Conservation (phyloP, 2,888 invertebrate genomes). For the Anagyrus pseudococci region DNA sequence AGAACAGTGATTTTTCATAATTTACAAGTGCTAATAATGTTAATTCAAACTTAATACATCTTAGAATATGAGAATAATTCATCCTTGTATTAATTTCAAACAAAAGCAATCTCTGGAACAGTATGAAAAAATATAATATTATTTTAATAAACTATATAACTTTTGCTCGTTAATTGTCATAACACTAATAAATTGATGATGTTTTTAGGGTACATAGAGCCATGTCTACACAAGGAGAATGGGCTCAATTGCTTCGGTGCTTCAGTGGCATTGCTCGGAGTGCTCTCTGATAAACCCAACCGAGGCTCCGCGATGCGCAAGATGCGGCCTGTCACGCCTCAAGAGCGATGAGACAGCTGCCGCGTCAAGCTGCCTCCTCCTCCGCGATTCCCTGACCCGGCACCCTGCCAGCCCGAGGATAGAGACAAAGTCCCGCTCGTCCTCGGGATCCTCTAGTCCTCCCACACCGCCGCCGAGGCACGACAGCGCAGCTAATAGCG, state of each 20-base stretch:
- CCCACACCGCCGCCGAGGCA: constrained; percentile 54
- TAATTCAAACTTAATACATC: too few species aligned
- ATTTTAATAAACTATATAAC: too few species aligned
- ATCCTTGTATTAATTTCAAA: not conserved
- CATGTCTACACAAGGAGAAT: constrained; percentile 69
- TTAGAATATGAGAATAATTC: too few species aligned
- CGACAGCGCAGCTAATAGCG: constrained; percentile 27
- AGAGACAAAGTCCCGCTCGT: constrained; percentile 49
- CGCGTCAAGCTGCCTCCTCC: constrained; percentile 26
- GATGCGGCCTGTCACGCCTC: constrained; percentile 70
- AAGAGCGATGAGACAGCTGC: constrained; percentile 49
- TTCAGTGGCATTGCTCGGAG: constrained; percentile 90
- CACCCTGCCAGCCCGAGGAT: constrained; percentile 29
- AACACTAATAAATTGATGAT: not conserved
- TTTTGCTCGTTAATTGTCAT: not conserved
- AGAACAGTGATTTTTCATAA: too few species aligned
- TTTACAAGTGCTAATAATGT: too few species aligned
- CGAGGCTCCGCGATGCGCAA: constrained; percentile 82
- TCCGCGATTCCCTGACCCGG: constrained; percentile 36
- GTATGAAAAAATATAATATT: too few species aligned
- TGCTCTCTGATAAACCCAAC: constrained; percentile 90
- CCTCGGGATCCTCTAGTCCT: constrained; percentile 51
- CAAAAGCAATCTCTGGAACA: not conserved
- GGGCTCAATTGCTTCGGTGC: constrained; percentile 93
- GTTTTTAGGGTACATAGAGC: constrained; percentile 50